These are phyloP conservation scores for Tetragnatha versicolor DNA, from an alignment of 1,140 invertebrate genomes.

Conservation along the genomic window DNA sequence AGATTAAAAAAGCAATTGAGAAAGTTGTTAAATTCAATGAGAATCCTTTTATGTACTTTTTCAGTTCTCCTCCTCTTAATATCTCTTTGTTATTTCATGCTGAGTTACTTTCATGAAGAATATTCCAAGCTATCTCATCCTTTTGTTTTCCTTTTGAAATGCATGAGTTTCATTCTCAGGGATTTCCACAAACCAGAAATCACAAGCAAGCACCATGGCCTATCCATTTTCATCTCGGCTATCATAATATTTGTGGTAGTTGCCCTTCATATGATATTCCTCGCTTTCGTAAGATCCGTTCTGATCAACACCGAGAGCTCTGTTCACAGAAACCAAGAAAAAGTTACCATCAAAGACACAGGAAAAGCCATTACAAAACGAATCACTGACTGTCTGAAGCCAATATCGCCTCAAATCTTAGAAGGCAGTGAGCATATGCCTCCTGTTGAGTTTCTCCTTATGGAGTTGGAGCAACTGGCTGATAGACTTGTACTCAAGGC, in stretches of 20 bases:
- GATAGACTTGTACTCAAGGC: conserved; percentile 14
- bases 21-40: not conserved
- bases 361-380: not conserved
- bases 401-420: not conserved
- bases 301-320: conserved; percentile 3
- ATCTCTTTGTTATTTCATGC: conserved; percentile 3
- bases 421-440: not conserved
- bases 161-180: conserved; percentile 8
- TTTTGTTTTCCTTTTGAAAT: not conserved
- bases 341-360: not conserved
- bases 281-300: conserved; percentile 14
- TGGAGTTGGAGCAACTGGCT: conserved; percentile 26
- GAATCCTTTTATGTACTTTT: not conserved
- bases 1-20: not conserved
- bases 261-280: not conserved
- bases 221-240: not conserved
- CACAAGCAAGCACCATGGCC: not conserved
- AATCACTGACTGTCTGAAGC: not conserved
- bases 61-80: not conserved
- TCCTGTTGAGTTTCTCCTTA: conserved; percentile 37
- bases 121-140: not conserved
- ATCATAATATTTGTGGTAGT: not conserved
- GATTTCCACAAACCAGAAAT: conserved; percentile 8
- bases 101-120: not conserved
- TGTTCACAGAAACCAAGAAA: not conserved